Evolutionary conservation across 2,797 vertebrate genomes (phyloP).

Genomic region (Enteromius viviparus): DNA sequence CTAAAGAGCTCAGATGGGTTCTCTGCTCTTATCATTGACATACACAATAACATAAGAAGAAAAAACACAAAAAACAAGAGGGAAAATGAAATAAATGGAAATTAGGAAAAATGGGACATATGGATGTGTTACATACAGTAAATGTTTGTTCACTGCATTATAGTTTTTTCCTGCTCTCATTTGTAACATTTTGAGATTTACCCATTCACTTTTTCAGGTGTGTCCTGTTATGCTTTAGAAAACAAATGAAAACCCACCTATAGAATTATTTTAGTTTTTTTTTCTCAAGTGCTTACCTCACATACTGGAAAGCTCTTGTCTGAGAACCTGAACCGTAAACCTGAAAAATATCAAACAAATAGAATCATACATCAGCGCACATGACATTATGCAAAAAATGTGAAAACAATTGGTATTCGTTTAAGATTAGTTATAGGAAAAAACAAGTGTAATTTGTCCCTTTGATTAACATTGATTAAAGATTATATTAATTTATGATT

Average conservation of each 20-base stretch:
- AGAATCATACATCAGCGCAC: not conserved
- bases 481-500: too few species aligned
- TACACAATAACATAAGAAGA: not conserved
- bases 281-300: conserved; percentile 81
- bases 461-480: too few species aligned
- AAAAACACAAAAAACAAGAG: not conserved
- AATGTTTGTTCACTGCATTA: not conserved
- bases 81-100: not conserved
- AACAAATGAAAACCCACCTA: not conserved
- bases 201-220: too few species aligned
- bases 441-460: too few species aligned
- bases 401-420: too few species aligned
- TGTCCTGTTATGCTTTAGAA: too few species aligned
- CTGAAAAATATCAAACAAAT: conserved; percentile 67
- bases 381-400: too few species aligned
- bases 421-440: too few species aligned
- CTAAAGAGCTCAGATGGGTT: not conserved
- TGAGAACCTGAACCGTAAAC: conserved; percentile 96
- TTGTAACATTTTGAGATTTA: not conserved
- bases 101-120: not conserved
- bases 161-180: not conserved
- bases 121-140: not conserved
- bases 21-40: conserved; percentile 12
- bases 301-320: conserved; percentile 97
- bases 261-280: not conserved